These are phyloP conservation scores for Geotrupes spiniger DNA, from an alignment of 2,888 invertebrate genomes.

Conservation along the genomic window DNA sequence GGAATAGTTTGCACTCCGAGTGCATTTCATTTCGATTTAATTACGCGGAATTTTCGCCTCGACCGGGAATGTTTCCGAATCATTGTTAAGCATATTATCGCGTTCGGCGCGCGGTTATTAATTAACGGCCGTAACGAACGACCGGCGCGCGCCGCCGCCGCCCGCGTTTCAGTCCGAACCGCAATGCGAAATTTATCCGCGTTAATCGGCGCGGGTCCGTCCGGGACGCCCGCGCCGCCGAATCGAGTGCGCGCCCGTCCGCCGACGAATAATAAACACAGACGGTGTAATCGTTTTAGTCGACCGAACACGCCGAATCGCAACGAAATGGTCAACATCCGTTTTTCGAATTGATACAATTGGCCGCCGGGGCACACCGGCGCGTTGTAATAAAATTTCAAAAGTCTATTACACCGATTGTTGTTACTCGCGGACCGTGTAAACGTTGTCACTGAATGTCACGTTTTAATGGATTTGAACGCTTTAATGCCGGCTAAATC, in stretches of 20 bases:
- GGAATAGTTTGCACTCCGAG: too few relatives aligned
- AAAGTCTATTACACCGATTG: conserved; percentile 30
- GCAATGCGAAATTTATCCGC: conserved; percentile 2
- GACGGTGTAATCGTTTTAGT: too few relatives aligned
- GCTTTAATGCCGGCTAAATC: conserved; percentile 10
- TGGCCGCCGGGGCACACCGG: conserved; percentile 3
- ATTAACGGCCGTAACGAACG: too few relatives aligned
- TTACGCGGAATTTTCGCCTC: too few relatives aligned
- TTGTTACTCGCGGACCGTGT: conserved; percentile 27
- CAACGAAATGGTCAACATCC: conserved; percentile 16
- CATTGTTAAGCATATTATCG: too few relatives aligned
- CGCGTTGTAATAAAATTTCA: conserved; percentile 11
- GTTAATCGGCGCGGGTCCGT: not conserved
- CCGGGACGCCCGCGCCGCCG: too few relatives aligned
- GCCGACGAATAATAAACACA: too few relatives aligned
- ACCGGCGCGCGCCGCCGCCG: too few relatives aligned
- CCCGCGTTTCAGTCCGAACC: conserved; percentile 48
- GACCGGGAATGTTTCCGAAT: too few relatives aligned
- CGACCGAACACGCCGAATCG: not conserved
- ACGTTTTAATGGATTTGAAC: conserved; percentile 7
- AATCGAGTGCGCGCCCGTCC: too few relatives aligned
- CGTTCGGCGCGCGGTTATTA: too few relatives aligned
- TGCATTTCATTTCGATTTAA: too few relatives aligned
- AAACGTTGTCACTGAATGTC: conserved; percentile 25
- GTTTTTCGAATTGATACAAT: conserved; percentile 17